Evolutionary conservation across 2,888 invertebrate species (phyloP), one percentile per base, ranked within the genome.

Genomic region (Tiliacea aurago): DNA sequence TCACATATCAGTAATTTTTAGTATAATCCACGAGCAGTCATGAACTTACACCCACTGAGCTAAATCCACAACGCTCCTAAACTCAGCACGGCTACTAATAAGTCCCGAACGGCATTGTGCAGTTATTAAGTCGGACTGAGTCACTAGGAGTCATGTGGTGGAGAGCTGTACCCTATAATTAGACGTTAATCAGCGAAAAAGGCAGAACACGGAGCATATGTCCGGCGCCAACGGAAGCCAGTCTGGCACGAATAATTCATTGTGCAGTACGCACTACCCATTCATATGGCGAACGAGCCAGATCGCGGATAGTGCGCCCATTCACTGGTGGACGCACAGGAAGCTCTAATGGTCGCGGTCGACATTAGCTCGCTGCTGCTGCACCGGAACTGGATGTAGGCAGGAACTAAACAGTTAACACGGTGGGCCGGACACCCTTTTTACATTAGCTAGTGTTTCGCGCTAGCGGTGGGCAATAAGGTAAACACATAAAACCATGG

Each of bases 101-200:
- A 89, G 88, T 90, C 90, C 87, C 88, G 90, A 89, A 89, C 89
- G 79, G 89, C 90, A 91, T 90, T 91, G 90, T 91, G 89, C 86
- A 88, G 90, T 91, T 87, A 87, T 91, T 90, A 92, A 91, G 90
- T 87, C 89, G 87, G 80, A 84, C 91, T 95, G 95, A 95, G 91
- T 95, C 95, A 95, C 91, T 87, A 91, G 88, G 88, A 93, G 92
- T 94, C 94, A 93, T 94, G 91, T 93, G 90, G 85, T 90, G 89
- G 89, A 92, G 93, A 93, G 91, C 91, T 90, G 91, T 89, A 91
- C 90, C 94, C 95, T 96, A 95, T 95, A 95, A 95, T 95, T 95
- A 95, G 95, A 95, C 91, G 91, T 94, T 95, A 94, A 95, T 95
- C 95, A 94, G 92, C 91, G 92, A 94, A 95, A 94, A 95, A 94